Base-by-base conservation (phyloP, 2,113 vertebrate genomes). In the Apus apus region DNA sequence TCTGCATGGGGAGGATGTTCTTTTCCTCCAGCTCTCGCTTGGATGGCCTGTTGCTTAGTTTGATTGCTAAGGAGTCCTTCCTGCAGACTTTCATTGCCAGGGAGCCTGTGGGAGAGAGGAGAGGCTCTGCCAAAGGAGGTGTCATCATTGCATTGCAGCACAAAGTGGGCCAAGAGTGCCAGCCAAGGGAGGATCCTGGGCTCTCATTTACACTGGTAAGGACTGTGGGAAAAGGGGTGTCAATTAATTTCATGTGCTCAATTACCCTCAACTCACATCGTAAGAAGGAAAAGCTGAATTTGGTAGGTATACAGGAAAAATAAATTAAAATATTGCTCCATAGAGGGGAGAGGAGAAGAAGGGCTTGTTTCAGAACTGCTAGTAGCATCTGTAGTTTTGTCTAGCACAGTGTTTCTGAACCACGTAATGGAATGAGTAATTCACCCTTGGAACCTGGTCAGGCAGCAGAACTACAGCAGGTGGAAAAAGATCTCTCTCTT, bases 31-130 rank as follows among this genome's bases (percentile, higher is more conserved):
- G 98, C 90, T 99, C 99, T 90, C 99, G 93, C 88, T 99, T 99
- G 78, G 99, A 99, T 45, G 99, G 99, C 95, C 99, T 98, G 97
- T 99, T 99, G 97, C 99, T 99, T 90, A 99, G 98, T 97, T 99
- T 99, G 97, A 99, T 99, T 93, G 99, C 99, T 97, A 99, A 97
- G 21, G 99, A 99, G 97, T 99, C 99, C 97, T 99, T 99, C 96
- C 99, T 98, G 97, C 99, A 98, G 90, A 99, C 98, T 96, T 99
- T 99, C 98, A 98, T 98, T 94, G 99, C 99, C 95, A 99, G 96
- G 32, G 99, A 98, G 97, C 99, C 99, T 99, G 77, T 76, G 54
- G 56, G 43, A 95, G 64, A 91, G 79, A 95, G 56, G 34, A 94
- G 83, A 96, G 21, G 77, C 43, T 89, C 50, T 96, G 92, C 46